phyloP scores from a whole-genome alignment of 1,140 invertebrate species.

The Coenobita brevimanus region DNA sequence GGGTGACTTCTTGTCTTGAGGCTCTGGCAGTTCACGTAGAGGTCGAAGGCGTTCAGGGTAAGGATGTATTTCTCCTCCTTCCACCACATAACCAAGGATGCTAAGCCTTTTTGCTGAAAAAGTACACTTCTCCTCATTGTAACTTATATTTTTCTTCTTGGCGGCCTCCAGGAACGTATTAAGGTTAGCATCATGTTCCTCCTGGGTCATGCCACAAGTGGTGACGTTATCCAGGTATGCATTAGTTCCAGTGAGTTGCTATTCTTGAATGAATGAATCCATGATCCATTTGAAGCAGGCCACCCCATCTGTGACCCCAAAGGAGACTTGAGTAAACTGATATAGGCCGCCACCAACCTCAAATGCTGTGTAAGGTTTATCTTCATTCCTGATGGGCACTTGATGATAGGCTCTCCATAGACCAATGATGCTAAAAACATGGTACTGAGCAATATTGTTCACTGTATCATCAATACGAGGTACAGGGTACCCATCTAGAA shows the following conservation, averaged over 20 bases:
- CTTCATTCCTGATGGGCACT: slow-evolving; percentile 67
- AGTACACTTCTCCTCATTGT: no score
- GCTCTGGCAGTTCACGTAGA: no score
- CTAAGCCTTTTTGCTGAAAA: no score
- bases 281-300: not conserved
- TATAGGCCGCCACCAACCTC: slow-evolving; percentile 52
- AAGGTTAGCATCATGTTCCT: no score
- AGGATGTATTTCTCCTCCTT: no score
- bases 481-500: slow-evolving; percentile 48
- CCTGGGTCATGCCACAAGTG: slow-evolving; percentile 18
- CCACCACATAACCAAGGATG: no score
- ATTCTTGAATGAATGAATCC: no score
- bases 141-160: no score
- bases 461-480: slow-evolving; percentile 50
- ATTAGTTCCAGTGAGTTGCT: no score
- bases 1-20: no score
- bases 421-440: slow-evolving; percentile 70
- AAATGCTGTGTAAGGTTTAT: slow-evolving; percentile 68
- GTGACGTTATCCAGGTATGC: not conserved
- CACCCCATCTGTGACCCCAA: slow-evolving; percentile 64
- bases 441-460: slow-evolving; percentile 35
- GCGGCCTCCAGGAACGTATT: no score
- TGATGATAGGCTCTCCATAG: slow-evolving; percentile 71
- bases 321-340: slow-evolving; percentile 68
- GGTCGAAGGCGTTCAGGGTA: no score